Conservation (phyloP, 2,113 vertebrate species). For the Probosciger aterrimus region DNA sequence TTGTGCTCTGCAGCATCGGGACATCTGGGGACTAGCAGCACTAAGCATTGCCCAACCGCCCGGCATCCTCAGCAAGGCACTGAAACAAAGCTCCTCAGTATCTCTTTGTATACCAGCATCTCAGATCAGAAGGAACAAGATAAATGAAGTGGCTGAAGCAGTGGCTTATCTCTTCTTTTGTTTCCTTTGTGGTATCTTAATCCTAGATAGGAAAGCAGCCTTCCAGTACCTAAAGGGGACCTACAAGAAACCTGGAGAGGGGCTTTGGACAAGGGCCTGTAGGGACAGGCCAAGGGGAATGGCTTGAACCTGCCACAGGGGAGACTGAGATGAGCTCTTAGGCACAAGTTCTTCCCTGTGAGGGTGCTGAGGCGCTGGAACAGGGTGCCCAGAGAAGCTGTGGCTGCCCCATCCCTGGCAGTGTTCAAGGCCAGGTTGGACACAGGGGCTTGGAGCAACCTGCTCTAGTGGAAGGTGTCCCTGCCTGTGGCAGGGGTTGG, state of each 20-base stretch:
- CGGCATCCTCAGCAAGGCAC: neutral
- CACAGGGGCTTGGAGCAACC: neutral
- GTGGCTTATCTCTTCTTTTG: neutral
- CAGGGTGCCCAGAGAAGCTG: no score
- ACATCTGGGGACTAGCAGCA: conserved; percentile 49
- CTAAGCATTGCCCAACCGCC: conserved; percentile 23
- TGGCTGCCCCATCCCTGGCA: no score
- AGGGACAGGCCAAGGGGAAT: neutral
- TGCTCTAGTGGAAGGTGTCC: neutral
- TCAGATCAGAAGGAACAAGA: neutral
- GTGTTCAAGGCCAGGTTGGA: no score
- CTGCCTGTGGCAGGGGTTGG: neutral
- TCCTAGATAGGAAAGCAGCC: neutral
- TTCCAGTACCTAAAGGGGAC: neutral
- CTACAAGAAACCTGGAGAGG: neutral
- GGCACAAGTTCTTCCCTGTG: no score
- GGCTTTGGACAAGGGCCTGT: neutral
- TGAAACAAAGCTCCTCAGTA: conserved; percentile 33
- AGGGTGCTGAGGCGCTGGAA: no score
- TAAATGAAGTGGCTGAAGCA: neutral
- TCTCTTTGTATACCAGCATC: neutral
- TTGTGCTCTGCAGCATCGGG: neutral
- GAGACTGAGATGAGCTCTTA: neutral
- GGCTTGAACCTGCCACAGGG: neutral
- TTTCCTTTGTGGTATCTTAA: neutral